Evolutionary conservation across 2,797 vertebrate species (phyloP).

Genomic region (Anomalospiza imberbis): DNA sequence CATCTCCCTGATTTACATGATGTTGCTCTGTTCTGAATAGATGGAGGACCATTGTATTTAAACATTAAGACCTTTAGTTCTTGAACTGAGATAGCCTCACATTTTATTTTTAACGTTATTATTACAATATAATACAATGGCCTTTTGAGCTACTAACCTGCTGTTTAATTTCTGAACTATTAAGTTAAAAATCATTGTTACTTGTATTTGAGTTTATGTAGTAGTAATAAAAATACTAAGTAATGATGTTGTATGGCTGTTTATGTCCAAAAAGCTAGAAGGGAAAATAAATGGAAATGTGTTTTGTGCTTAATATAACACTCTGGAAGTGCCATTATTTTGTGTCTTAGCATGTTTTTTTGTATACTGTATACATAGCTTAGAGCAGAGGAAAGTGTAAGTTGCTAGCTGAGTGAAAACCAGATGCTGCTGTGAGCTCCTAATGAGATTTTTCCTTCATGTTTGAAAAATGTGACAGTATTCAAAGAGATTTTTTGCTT

Average conservation of each 20-base stretch:
- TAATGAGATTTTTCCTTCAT: not conserved
- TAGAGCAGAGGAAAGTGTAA: not conserved
- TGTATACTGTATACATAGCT: not conserved
- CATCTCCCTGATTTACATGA: constrained; percentile 61
- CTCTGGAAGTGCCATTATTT: not conserved
- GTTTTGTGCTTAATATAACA: not conserved
- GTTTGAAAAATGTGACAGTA: not conserved
- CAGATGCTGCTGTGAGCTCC: not conserved
- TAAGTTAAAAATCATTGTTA: not conserved
- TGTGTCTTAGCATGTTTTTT: not conserved
- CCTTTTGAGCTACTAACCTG: not conserved
- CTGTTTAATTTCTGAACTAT: not conserved
- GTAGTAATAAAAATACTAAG: not conserved
- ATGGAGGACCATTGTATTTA: not conserved
- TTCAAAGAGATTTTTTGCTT: not conserved
- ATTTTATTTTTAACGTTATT: not conserved
- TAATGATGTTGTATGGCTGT: not conserved
- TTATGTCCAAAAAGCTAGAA: not conserved
- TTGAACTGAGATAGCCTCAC: not conserved
- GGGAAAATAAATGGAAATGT: not conserved
- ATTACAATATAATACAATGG: not conserved
- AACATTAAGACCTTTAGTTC: not conserved
- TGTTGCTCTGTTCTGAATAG: not conserved
- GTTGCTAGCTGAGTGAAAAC: not conserved
- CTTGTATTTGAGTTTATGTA: not conserved